These are phyloP conservation scores for Trachemys scripta DNA, from an alignment of 2,113 vertebrate species.

Conservation along the genomic window DNA sequence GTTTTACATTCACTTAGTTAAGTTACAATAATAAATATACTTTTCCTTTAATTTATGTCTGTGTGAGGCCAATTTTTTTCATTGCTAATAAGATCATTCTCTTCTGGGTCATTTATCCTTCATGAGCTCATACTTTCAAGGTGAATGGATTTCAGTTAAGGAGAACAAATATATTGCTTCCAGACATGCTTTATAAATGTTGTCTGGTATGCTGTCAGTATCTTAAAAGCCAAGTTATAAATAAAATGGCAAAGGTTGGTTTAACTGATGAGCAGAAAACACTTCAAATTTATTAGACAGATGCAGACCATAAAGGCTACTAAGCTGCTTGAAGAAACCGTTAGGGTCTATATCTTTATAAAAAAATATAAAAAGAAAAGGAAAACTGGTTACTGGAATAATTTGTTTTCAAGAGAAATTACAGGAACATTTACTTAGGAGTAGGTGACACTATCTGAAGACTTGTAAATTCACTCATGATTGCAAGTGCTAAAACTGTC, in stretches of 20 bases:
- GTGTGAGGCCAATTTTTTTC: background rate
- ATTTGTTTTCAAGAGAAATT: constrained; percentile 34
- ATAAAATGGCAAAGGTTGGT: constrained; percentile 71
- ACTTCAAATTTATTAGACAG: constrained; percentile 45
- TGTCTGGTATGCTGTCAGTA: constrained; percentile 36
- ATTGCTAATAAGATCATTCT: constrained; percentile 52
- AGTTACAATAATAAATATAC: background rate
- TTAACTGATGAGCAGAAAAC: constrained; percentile 55
- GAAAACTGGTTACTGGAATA: background rate
- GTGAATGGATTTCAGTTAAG: constrained; percentile 70
- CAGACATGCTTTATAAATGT: constrained; percentile 64
- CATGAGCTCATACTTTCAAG: constrained; percentile 73
- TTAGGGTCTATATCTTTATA: background rate
- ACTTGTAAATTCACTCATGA: background rate
- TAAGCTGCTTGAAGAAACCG: background rate
- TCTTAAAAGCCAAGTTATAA: constrained; percentile 70
- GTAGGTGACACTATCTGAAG: background rate
- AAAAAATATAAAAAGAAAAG: background rate
- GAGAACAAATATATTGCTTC: constrained; percentile 71
- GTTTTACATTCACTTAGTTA: background rate
- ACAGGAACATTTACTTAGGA: background rate
- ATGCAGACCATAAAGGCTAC: background rate
- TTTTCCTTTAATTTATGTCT: constrained; percentile 37
- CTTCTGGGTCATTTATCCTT: constrained; percentile 62
- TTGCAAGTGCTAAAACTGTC: background rate